Base-by-base conservation (phyloP, 92 coral and sea anemone species). In the Paragorgia papillata region DNA sequence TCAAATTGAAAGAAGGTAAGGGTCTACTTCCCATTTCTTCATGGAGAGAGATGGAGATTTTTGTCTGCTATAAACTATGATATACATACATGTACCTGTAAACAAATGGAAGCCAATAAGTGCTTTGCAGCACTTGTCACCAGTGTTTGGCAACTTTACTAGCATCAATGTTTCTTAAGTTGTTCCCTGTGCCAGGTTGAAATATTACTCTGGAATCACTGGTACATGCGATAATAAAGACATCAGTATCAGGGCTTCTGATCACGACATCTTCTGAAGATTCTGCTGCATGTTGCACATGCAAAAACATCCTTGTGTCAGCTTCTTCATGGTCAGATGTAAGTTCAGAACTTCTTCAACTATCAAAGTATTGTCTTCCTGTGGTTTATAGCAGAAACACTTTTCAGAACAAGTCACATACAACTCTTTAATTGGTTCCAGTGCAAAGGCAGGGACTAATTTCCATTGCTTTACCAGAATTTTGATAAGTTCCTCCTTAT, bases 251-350 rank as follows among this genome's bases (percentile, higher is more conserved):
- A 25, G 83, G 81, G 55, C 57, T 49, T 32, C 40, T 73, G 12
- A 62, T 62, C 4, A 64, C 74, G 31, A 50, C n/a, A 43, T 51
- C 35, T n/a, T 57, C 54, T 34, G 12, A 13, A 8, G 41, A 28
- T 26, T 17, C 14, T 37, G 59, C 24, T 29, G 70, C 82, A 55
- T 83, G 70, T 24, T 64, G 8, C 7, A 82, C 82, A 43, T 83
- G 82, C 24, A 83, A 49, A 12, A 75, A 46, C 86, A 75, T 74
- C 48, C 82, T 50, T 7, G 79, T 80, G 76, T 68, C 69, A 14
- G 67, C 77, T 37, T 82, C 75, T 67, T 82, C 81, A 19, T 74
- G 86, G 68, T 51, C 58, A 5, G 58, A 51, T 51, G 8, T 51
- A 3, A 51, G 58, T 17, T 51, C 58, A 5, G 20, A 56, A 43